These are phyloP conservation scores for Paedocypris micromegethes DNA, from an alignment of 2,797 vertebrate species.

Conservation along the genomic window DNA sequence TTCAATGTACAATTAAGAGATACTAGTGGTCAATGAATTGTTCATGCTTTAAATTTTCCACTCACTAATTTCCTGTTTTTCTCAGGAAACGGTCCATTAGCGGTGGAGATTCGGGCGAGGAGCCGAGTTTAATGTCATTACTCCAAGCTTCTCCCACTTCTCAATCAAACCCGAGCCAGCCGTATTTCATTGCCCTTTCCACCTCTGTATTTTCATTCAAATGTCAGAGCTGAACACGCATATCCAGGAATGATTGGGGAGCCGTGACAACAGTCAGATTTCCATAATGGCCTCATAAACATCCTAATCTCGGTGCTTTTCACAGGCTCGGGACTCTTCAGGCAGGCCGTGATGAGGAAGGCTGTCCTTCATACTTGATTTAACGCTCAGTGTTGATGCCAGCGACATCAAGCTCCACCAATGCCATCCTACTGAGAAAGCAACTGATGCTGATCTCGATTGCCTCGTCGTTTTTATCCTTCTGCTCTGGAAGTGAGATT, in stretches of 20 bases:
- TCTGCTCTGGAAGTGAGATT: no score
- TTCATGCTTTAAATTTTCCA: no score
- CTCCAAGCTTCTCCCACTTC: neutral
- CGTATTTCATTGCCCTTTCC: neutral
- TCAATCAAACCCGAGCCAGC: neutral
- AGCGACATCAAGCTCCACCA: constrained; percentile 1
- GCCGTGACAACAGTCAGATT: constrained; percentile 70
- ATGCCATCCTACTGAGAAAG: no score
- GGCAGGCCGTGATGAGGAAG: constrained; percentile 3
- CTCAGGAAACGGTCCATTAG: no score
- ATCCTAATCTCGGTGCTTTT: constrained; percentile 65
- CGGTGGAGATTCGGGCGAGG: neutral
- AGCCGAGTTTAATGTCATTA: neutral
- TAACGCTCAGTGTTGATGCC: constrained; percentile 32
- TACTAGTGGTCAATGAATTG: no score
- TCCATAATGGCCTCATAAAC: constrained; percentile 75
- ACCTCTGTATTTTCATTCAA: constrained; percentile 10
- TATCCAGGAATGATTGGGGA: constrained; percentile 64
- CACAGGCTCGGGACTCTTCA: constrained; percentile 27
- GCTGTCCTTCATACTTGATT: constrained; percentile 8
- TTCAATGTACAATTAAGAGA: no score
- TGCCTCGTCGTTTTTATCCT: no score
- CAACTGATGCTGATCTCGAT: no score
- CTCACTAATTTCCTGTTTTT: no score
- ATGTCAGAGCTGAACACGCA: constrained; percentile 18